A percentile compares a stretch with the other conserved stretches of the same genome.
Evolutionary conservation across 2,797 vertebrate genomes (phyloP).

Genomic region (Poeciliopsis turneri): DNA sequence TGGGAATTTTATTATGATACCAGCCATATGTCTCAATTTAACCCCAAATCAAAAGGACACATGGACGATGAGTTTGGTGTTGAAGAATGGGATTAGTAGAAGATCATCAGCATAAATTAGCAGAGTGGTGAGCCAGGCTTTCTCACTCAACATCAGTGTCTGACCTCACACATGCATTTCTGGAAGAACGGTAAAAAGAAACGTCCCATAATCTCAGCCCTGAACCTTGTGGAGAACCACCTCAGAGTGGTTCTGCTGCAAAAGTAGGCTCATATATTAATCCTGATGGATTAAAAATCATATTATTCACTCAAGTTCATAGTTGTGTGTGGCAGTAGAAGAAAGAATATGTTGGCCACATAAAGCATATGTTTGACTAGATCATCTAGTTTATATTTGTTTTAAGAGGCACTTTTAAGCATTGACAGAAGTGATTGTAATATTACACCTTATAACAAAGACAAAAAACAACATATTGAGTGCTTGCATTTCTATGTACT

Average conservation of each 20-base stretch:
- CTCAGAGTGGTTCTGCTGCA: background rate
- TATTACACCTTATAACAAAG: background rate
- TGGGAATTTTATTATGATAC: background rate
- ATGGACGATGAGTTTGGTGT: background rate
- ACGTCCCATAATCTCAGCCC: background rate
- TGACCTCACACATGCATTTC: background rate
- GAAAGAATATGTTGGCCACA: background rate
- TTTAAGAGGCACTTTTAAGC: constrained; percentile 14
- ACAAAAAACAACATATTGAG: background rate
- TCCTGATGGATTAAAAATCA: background rate
- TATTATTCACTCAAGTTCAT: background rate
- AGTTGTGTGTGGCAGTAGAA: background rate
- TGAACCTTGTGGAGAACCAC: background rate
- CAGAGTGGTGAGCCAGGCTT: background rate
- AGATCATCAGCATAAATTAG: background rate
- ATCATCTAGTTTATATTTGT: background rate
- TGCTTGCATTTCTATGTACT: constrained; percentile 27
- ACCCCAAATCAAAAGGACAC: background rate
- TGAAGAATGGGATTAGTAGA: background rate
- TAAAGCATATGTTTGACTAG: background rate
- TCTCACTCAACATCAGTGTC: background rate
- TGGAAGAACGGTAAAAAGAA: background rate
- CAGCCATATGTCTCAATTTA: background rate
- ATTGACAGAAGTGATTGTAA: background rate
- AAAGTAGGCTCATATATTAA: background rate